Evolutionary conservation across 2,888 invertebrate genomes (phyloP), one percentile per base, ranked within the genome.

Genomic region (Ophioninae sp.): DNA sequence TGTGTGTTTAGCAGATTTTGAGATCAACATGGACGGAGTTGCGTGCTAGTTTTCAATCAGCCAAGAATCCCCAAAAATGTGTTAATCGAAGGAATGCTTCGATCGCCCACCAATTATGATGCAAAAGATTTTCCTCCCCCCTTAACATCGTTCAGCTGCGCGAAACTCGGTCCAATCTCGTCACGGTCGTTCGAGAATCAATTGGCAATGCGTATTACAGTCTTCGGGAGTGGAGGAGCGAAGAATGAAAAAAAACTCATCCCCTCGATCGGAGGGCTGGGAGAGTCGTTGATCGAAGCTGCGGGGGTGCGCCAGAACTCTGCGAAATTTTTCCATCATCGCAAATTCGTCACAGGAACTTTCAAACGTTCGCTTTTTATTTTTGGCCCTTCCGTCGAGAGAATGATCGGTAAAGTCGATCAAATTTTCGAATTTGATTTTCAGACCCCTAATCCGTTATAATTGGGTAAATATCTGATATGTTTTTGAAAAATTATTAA

Each of bases 141-240:
- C 61, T 44, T 44, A 7, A 23, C 41, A n/a, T 64, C 39, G 41
- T 68, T 76, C 72, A 62, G 68, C 75, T 67, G 67, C 59, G 64
- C 8, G n/a, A 72, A 76, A 41, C 59, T 65, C 75, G 56, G 67
- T 73, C 39, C 76, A 67, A 72, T 76, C 67, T 76, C 79, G 79
- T 83, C 83, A 83, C 79, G 76, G 68, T 57, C 50, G 7, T 83
- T 79, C n/a, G 56, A 44, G 62, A 83, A 83, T 83, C 83, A 72
- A 83, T 83, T 83, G 62, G 79, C 67, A 59, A 83, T 68, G 79
- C 76, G 50, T 72, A 41, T 70, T 59, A 39, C 57, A 20, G 65
- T 62, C 70, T 56, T 41, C 6, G 41, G 20, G 50, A 50, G 39
- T 39, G 23, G 10, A 67, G 57, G 67, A 41, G 59, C 50, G 30